A percentile compares a stretch with the other conserved stretches of the same genome.
Evolutionary conservation across 2,888 invertebrate genomes (phyloP).

Genomic region (Disparrhopalites patrizii): DNA sequence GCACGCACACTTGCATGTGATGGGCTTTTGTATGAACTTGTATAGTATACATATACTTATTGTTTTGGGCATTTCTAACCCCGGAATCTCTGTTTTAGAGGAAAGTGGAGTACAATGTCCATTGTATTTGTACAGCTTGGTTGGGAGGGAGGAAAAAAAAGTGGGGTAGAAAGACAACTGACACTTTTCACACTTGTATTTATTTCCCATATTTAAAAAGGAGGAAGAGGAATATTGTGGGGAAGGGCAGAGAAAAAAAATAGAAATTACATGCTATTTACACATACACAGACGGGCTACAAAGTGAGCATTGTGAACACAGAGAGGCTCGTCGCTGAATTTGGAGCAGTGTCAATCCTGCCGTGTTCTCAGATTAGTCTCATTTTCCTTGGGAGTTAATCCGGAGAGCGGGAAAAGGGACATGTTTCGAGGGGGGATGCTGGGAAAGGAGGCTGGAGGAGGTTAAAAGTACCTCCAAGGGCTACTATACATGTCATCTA

Average conservation of each 20-base stretch:
- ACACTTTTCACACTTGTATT: slow-evolving; percentile 28
- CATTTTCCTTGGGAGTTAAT: slow-evolving; percentile 29
- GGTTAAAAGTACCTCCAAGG: too few relatives aligned
- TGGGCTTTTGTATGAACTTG: too few relatives aligned
- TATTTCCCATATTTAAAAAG: not conserved
- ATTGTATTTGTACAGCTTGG: too few relatives aligned
- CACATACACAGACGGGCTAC: slow-evolving; percentile 1
- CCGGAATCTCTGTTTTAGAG: too few relatives aligned
- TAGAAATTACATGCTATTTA: slow-evolving; percentile 1
- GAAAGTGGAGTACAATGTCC: too few relatives aligned
- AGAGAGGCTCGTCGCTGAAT: slow-evolving; percentile 6
- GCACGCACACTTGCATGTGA: too few relatives aligned
- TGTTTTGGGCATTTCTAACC: too few relatives aligned
- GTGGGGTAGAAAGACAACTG: slow-evolving; percentile 13
- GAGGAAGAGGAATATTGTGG: not conserved
- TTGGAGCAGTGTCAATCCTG: slow-evolving; percentile 19
- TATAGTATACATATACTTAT: too few relatives aligned
- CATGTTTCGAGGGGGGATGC: too few relatives aligned
- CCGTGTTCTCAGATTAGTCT: slow-evolving; percentile 30
- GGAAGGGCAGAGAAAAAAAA: not conserved
- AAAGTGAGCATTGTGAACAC: too few relatives aligned
- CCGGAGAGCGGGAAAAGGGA: slow-evolving; percentile 12
- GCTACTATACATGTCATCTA: too few relatives aligned
- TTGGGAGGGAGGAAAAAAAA: not conserved
- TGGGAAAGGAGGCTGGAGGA: too few relatives aligned